Evolutionary conservation across 1,140 invertebrate species (phyloP).

Genomic region (Ooceraea biroi): DNA sequence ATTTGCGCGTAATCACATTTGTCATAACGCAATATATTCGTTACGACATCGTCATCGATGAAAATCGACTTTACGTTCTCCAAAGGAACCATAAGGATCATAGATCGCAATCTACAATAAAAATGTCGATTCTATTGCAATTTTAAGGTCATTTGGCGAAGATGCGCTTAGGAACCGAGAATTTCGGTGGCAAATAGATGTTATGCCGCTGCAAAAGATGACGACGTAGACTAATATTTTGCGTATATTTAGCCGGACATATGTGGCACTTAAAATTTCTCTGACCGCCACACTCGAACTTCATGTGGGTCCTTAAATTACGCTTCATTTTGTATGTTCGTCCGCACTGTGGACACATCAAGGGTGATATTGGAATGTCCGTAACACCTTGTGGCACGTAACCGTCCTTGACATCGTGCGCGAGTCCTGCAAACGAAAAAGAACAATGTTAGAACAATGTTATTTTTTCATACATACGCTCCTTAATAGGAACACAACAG

Average conservation of each 20-base stretch:
- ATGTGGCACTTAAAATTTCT: slow-evolving; percentile 75
- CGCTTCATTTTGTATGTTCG: slow-evolving; percentile 86
- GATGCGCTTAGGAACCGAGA: slow-evolving; percentile 64
- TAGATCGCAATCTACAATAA: not conserved
- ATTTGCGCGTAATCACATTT: not conserved
- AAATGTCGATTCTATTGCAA: not conserved
- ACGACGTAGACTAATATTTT: slow-evolving; percentile 74
- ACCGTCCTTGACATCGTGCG: not conserved
- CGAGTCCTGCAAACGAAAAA: slow-evolving; percentile 63
- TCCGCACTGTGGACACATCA: slow-evolving; percentile 85
- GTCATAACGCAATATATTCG: not conserved
- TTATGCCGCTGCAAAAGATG: slow-evolving; percentile 76
- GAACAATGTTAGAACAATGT: slow-evolving; percentile 63
- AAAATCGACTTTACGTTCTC: not conserved
- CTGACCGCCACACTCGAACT: slow-evolving; percentile 77
- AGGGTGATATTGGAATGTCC: not conserved
- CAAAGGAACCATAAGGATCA: not conserved
- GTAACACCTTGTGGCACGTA: not conserved
- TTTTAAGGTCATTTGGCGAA: slow-evolving; percentile 10
- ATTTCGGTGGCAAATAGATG: slow-evolving; percentile 76
- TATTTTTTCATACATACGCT: not conserved
- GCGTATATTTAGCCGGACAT: slow-evolving; percentile 76
- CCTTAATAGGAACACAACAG: not conserved
- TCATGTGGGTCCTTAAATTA: slow-evolving; percentile 70
- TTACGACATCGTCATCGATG: not conserved